Conservation (phyloP, 2,797 vertebrate species). For the Ara ararauna region DNA sequence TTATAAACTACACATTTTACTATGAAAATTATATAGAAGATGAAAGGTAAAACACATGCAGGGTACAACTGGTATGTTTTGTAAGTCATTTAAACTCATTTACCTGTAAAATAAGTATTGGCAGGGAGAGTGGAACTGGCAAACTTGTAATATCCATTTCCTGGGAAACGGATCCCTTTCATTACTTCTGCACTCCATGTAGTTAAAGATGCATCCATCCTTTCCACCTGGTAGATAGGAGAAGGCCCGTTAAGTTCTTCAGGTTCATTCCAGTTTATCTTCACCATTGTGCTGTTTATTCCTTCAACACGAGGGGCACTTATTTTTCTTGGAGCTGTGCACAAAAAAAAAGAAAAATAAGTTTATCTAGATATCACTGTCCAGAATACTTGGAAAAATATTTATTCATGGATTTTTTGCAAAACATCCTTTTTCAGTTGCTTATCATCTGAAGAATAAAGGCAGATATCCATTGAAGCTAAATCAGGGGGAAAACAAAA, state of each 20-base stretch:
- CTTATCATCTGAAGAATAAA: neutral
- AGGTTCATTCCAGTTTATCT: constrained; percentile 85
- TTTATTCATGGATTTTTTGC: neutral
- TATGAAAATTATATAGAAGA: neutral
- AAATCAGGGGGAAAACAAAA: neutral
- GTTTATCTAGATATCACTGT: neutral
- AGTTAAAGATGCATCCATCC: constrained; percentile 85
- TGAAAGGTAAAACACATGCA: neutral
- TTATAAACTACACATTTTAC: neutral
- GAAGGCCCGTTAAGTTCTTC: constrained; percentile 85
- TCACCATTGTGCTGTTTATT: constrained; percentile 83
- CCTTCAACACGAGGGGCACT: constrained; percentile 77
- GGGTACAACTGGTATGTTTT: neutral
- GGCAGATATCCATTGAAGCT: neutral
- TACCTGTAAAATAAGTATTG: constrained; percentile 91
- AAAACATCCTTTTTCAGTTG: neutral
- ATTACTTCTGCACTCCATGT: constrained; percentile 73
- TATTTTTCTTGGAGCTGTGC: constrained; percentile 84
- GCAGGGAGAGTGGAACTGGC: constrained; percentile 82
- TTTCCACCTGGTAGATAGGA: constrained; percentile 89
- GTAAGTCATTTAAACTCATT: constrained; percentile 4
- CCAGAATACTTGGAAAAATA: neutral
- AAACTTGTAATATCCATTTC: constrained; percentile 87
- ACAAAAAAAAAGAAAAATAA: neutral
- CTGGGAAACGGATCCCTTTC: constrained; percentile 86